Evolutionary conservation across 2,113 vertebrate species (phyloP).

Genomic region (Tenebrosternarchus preto): DNA sequence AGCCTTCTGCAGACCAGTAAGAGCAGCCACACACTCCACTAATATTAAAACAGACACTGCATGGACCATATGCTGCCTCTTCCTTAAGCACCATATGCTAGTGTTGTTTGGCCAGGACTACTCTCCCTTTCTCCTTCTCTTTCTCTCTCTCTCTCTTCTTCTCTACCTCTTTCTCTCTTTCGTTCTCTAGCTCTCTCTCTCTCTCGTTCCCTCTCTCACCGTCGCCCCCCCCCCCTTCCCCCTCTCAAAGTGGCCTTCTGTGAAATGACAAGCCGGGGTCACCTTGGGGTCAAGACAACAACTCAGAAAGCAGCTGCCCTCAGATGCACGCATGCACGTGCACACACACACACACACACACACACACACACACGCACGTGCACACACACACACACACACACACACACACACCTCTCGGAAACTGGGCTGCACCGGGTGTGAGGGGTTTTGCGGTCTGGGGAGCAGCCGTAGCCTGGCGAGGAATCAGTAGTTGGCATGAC

Average conservation of each 20-base stretch:
- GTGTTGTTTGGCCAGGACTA: conserved; percentile 26
- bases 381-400: conserved; percentile 4
- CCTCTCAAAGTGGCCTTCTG: conserved; percentile 1
- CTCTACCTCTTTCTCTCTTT: background rate
- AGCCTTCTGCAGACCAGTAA: conserved; percentile 46
- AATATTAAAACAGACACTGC: conserved; percentile 41
- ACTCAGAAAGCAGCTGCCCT: conserved; percentile 13
- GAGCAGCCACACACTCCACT: conserved; percentile 39
- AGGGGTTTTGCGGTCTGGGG: conserved; percentile 42
- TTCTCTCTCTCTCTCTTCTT: background rate
- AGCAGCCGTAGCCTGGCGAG: conserved; percentile 23
- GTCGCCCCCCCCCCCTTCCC: background rate
- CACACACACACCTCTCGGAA: background rate
- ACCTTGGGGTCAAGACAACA: conserved; percentile 35
- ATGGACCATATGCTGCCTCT: conserved; percentile 50
- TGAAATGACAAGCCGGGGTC: conserved; percentile 40
- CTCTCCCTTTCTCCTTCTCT: background rate
- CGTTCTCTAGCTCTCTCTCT: no score
- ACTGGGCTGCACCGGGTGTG: background rate
- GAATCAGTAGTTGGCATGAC: conserved; percentile 4
- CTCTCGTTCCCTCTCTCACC: no score
- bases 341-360: background rate
- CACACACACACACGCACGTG: background rate
- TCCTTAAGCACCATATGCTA: conserved; percentile 46
- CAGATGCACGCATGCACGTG: conserved; percentile 6